Evolutionary conservation across 2,888 invertebrate species (phyloP).

Genomic region (Zhuqinia jingwanae): DNA sequence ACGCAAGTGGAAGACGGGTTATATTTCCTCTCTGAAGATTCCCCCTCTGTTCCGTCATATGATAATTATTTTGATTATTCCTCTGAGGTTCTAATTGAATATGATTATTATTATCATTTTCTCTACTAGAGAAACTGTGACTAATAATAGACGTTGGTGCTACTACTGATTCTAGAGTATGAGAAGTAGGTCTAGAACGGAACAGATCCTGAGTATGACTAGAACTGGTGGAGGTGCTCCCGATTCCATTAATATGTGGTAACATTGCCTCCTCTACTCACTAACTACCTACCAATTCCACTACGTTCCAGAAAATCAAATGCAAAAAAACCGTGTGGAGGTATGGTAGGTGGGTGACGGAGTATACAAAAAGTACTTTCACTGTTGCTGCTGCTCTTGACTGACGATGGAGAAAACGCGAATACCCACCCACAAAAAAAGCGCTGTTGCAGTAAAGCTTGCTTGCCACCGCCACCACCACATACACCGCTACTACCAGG

Average conservation of each 20-base stretch:
- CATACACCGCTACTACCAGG: no score
- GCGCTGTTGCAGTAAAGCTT: neutral
- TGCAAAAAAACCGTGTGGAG: neutral
- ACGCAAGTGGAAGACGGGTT: slow-evolving; percentile 38
- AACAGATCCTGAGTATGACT: slow-evolving; percentile 54
- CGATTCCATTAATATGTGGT: slow-evolving; percentile 33
- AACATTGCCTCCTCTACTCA: slow-evolving; percentile 5
- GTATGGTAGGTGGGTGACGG: neutral
- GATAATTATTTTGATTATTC: neutral
- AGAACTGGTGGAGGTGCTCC: slow-evolving; percentile 39
- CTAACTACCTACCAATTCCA: neutral
- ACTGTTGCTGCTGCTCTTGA: neutral
- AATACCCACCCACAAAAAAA: neutral
- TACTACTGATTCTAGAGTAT: neutral
- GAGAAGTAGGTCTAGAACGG: slow-evolving; percentile 37
- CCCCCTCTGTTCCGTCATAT: slow-evolving; percentile 45
- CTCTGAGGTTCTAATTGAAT: neutral
- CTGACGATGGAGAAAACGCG: neutral
- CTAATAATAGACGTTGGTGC: neutral
- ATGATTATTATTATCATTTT: slow-evolving; percentile 23
- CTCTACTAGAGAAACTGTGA: neutral
- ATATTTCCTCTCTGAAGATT: neutral
- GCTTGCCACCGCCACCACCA: neutral
- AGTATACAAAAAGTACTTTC: neutral
- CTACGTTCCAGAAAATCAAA: slow-evolving; percentile 33